Evolutionary conservation across 2,797 vertebrate genomes (phyloP).

Genomic region (Denticeps clupeoides): DNA sequence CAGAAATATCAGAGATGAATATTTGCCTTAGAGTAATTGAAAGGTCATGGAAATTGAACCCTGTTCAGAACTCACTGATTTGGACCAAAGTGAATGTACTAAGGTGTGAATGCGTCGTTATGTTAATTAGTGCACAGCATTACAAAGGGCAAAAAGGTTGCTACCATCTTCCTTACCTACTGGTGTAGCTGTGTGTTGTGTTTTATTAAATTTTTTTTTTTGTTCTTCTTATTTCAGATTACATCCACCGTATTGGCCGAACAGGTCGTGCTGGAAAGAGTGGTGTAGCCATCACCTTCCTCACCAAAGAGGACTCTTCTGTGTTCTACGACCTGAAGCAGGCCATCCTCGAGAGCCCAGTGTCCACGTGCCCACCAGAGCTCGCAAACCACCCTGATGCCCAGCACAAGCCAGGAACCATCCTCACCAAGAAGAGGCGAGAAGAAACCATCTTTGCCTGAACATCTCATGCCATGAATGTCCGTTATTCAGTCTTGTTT

Average conservation of each 20-base stretch:
- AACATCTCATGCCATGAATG: no score
- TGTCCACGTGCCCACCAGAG: conserved; percentile 91
- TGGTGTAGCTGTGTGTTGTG: no score
- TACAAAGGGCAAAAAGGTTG: no score
- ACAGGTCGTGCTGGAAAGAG: conserved; percentile 95
- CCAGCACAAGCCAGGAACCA: conserved; percentile 95
- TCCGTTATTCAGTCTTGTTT: no score
- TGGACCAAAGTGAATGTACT: no score
- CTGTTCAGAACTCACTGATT: no score
- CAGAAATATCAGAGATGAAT: no score
- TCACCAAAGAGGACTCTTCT: conserved; percentile 88
- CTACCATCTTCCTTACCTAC: no score
- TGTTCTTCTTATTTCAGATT: conserved; percentile 70
- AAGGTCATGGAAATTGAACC: no score
- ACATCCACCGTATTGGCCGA: conserved; percentile 95
- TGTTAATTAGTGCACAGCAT: no score
- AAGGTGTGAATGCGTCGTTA: no score
- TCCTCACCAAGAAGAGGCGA: conserved; percentile 95
- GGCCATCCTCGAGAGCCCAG: conserved; percentile 93
- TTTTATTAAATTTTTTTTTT: not conserved
- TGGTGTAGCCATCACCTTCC: conserved; percentile 90
- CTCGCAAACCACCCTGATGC: conserved; percentile 93
- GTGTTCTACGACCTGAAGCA: conserved; percentile 98
- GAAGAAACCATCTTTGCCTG: conserved; percentile 97
- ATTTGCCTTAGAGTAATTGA: no score